Evolutionary conservation across 2,888 invertebrate genomes (phyloP), one percentile per base, ranked within the genome.

Genomic region (Caenorhabditis imperialis): DNA sequence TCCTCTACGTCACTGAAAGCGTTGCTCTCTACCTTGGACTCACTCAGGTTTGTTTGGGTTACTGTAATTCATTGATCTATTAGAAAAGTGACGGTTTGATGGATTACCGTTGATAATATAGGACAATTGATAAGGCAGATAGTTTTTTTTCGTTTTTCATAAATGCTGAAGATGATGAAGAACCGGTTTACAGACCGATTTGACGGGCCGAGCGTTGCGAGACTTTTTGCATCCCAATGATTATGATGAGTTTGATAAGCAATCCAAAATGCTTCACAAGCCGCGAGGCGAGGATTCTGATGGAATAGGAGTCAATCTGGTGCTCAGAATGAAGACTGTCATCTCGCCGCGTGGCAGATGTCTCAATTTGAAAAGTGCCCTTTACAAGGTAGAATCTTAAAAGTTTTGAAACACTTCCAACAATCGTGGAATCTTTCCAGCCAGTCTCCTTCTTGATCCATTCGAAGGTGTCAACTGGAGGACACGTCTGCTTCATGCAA

Each of bases 191-290:
- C 85, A 97, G 96, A 93, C 96, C 91, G 97, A 97, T 89, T 91
- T 97, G 88, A 93, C 97, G 92, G 97, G 97, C 1, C 94, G 96
- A 88, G 94, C 93, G 88, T 92, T 97, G 40, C 95, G 92, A 90
- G 96, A 97, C 87, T 96, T 95, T 90, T 93, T 93, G 76, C 96
- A 97, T 89, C 95, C 94, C 3, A 95, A 95, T 88, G 98, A 98
- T 89, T 96, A 96, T 88, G 94, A 94, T 30, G 96, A 97, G 89
- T 92, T 96, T 33, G 90, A 67, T 10, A 57, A 42, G 27, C 67
- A 67, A 25, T 40, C 57, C 22, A 67, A 67, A 25, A 18, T 67
- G 8, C 7, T 73, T 16, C 60, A 67, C 47, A 65, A 44, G 44
- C 69, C 67, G 30, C 58, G 48, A 10, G 54, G 47, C 42, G 50